Evolutionary conservation across 2,113 vertebrate species (phyloP).

Genomic region (Sinocyclocheilus anophthalmus): DNA sequence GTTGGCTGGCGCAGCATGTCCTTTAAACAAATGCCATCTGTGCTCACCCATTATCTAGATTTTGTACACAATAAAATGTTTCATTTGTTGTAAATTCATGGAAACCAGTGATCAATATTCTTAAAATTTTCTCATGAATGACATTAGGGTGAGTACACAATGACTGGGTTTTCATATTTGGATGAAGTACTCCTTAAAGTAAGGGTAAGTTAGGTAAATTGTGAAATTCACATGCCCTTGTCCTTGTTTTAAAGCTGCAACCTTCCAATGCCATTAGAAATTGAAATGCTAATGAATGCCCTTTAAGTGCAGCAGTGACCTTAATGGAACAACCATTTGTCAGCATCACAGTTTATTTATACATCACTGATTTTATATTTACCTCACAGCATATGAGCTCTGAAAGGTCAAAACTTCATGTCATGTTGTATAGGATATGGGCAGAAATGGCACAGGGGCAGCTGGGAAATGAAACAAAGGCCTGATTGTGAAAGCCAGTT

Average conservation of each 20-base stretch:
- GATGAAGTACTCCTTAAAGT: not conserved
- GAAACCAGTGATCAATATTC: not conserved
- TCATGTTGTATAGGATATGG: conserved; percentile 8
- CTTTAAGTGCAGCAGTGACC: conserved; percentile 61
- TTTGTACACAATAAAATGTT: not conserved
- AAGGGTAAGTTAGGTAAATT: not conserved
- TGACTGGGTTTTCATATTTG: not conserved
- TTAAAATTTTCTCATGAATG: not conserved
- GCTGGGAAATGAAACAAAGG: not conserved
- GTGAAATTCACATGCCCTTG: not conserved
- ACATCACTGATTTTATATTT: conserved; percentile 18
- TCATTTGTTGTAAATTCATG: not conserved
- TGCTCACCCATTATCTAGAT: not conserved
- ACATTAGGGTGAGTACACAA: not conserved
- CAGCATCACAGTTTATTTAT: not conserved
- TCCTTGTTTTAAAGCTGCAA: not conserved
- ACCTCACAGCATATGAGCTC: conserved; percentile 27
- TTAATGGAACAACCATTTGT: conserved; percentile 54
- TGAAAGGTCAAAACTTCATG: conserved; percentile 57
- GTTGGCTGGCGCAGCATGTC: not conserved
- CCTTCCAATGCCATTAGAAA: conserved; percentile 9
- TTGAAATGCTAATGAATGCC: conserved; percentile 50
- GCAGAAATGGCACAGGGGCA: not conserved
- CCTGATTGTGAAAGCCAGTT: not conserved
- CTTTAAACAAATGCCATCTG: not conserved